Evolutionary conservation across 1,140 invertebrate species (phyloP), one percentile per base, ranked within the genome.

Genomic region (Paraescarpia echinospica): DNA sequence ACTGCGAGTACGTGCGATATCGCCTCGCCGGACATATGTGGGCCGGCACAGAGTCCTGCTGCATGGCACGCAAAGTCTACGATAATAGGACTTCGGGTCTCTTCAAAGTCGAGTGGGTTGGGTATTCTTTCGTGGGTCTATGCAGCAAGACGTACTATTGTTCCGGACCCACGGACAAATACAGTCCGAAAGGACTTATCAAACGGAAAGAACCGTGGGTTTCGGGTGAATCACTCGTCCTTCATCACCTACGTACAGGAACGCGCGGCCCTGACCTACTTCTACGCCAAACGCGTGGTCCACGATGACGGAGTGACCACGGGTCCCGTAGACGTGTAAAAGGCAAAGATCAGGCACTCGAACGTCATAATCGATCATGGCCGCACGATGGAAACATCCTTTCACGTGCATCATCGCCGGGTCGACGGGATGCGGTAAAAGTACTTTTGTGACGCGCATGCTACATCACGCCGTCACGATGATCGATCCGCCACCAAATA

Each of bases 91-190:
- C 33, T 1, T 77, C 92, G 2, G 92, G 92, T 5, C 59, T 92
- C 34, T 92, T 92, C 89, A 91, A 91, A 33, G 31, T 91, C 22
- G 92, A 92, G 34, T 92, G 27, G 22, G n/a, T 8, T 31, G 92
- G 89, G 31, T 89, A 91, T n/a, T 5, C 35, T 14, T 59, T 92
- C 22, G 59, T 33, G 12, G 35, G 27, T 22, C 59, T 77, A 8
- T 92, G 51, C 92, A 51, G 92, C 51, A 92, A 92, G 51, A 77
- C 51, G 5, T 77, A 92, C 51, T 92, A 5, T 59, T 77, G 92
- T 8, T 92, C 31, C 59, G 51, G 51, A 6, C 35, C 90, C 33
- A n/a, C 33, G 4, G 89, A 33, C 9, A 89, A 89, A 14, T 34
- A 33, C n/a, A 89, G 89, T 14, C 4, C 8, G 4, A 89, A 89